These are phyloP conservation scores for Sebastes steindachneri DNA, from an alignment of 2,797 vertebrate species.

Conservation along the genomic window DNA sequence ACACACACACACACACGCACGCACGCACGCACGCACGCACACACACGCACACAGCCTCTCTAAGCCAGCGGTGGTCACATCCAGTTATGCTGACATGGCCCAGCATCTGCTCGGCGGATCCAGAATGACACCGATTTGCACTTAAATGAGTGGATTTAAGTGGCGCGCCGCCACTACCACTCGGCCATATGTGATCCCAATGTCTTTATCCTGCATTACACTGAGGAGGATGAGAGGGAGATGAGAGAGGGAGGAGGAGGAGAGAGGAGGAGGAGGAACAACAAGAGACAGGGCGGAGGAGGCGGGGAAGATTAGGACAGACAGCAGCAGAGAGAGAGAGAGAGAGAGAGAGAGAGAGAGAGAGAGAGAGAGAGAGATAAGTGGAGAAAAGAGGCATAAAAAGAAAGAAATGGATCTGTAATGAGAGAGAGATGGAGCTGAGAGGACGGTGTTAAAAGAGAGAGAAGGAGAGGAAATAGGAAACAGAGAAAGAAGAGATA, in stretches of 20 bases:
- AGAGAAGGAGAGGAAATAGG: background rate
- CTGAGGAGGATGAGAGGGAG: constrained; percentile 48
- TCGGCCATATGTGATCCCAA: constrained; percentile 93
- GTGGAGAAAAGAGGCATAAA: constrained; percentile 7
- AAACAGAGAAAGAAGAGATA: background rate
- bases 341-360: background rate
- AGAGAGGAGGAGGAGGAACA: background rate
- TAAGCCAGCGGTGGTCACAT: constrained; percentile 60
- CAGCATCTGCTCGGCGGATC: constrained; percentile 76
- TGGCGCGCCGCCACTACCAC: constrained; percentile 90
- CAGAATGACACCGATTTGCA: constrained; percentile 91
- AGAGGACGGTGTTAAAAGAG: background rate
- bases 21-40: constrained; percentile 27
- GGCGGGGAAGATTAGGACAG: constrained; percentile 49
- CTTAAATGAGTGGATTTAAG: constrained; percentile 96
- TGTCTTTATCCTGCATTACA: constrained; percentile 91
- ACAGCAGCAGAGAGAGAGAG: constrained; percentile 2
- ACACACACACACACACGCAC: constrained; percentile 10
- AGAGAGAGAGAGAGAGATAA: constrained; percentile 1
- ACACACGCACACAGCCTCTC: constrained; percentile 26
- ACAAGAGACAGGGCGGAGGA: constrained; percentile 17
- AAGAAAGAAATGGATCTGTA: constrained; percentile 52
- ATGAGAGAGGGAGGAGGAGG: constrained; percentile 11
- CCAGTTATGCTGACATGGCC: constrained; percentile 77
- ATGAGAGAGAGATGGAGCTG: constrained; percentile 45